phyloP scores from a whole-genome alignment of 2,113 vertebrate genomes.

The Leucoraja erinaceus region DNA sequence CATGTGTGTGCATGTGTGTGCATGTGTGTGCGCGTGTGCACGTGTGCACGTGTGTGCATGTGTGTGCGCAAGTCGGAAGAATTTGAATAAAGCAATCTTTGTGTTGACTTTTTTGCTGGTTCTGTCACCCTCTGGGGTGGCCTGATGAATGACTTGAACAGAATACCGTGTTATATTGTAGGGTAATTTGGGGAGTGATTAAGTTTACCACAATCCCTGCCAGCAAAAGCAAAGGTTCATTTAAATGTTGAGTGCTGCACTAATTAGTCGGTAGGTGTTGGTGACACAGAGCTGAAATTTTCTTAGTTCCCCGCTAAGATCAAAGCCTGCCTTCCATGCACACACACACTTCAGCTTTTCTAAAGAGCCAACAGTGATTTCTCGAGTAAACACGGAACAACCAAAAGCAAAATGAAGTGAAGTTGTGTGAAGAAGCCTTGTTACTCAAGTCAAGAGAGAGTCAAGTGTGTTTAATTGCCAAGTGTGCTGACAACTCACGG shows the following conservation, averaged over 20 bases:
- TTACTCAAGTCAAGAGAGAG: no score
- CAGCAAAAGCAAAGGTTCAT: neutral
- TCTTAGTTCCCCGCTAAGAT: neutral
- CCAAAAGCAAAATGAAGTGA: neutral
- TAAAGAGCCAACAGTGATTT: neutral
- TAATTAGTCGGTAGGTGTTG: neutral
- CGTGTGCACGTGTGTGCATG: no score
- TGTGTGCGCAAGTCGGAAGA: neutral
- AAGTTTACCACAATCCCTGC: neutral
- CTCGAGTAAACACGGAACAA: neutral
- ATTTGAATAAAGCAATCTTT: neutral
- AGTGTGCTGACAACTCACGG: no score
- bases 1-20: neutral
- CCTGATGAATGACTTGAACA: neutral
- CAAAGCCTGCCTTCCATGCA: neutral
- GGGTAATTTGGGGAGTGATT: neutral
- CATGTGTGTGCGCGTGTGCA: no score
- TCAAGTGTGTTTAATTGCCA: no score
- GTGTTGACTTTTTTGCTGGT: neutral
- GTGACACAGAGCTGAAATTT: neutral
- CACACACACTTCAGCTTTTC: neutral
- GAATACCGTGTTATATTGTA: neutral
- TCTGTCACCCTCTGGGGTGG: neutral
- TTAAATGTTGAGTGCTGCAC: neutral
- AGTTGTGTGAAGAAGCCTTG: neutral